phyloP scores from a whole-genome alignment of 2,888 invertebrate genomes.

The Synanthedon tipuliformis region DNA sequence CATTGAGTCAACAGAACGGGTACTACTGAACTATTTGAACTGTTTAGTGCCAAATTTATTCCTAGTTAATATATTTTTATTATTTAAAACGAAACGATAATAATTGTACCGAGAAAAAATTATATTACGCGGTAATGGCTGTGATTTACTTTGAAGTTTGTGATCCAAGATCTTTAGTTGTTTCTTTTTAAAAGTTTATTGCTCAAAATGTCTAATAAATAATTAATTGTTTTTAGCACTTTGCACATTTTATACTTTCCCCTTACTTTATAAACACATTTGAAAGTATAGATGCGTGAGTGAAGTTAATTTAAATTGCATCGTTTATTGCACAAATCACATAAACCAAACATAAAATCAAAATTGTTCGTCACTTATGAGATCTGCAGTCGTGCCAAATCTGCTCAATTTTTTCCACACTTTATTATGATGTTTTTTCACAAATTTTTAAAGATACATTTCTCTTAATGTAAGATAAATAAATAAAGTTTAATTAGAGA shows the following conservation, averaged over 20 bases:
- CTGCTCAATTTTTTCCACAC: slow-evolving; percentile 53
- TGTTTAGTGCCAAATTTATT: slow-evolving; percentile 36
- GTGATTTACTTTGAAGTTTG: slow-evolving; percentile 58
- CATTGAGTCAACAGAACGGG: slow-evolving; percentile 21
- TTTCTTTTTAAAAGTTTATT: slow-evolving; percentile 22
- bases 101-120: slow-evolving; percentile 5
- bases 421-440: slow-evolving; percentile 26
- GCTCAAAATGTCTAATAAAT: slow-evolving; percentile 16
- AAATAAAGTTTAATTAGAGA: background rate
- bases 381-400: slow-evolving; percentile 44
- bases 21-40: slow-evolving; percentile 12
- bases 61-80: slow-evolving; percentile 21
- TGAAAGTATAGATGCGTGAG: background rate
- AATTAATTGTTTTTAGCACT: background rate
- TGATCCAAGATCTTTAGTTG: slow-evolving; percentile 42
- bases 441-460: slow-evolving; percentile 7
- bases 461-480: background rate
- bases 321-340: background rate
- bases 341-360: background rate
- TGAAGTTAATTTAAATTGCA: background rate
- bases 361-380: too few species aligned
- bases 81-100: slow-evolving; percentile 1
- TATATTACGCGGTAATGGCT: slow-evolving; percentile 36
- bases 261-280: background rate
- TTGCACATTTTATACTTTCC: background rate